A percentile compares a stretch with the other conserved stretches of the same genome.
Conservation (phyloP, 2,797 vertebrate genomes). For the Intellagama lesueurii region DNA sequence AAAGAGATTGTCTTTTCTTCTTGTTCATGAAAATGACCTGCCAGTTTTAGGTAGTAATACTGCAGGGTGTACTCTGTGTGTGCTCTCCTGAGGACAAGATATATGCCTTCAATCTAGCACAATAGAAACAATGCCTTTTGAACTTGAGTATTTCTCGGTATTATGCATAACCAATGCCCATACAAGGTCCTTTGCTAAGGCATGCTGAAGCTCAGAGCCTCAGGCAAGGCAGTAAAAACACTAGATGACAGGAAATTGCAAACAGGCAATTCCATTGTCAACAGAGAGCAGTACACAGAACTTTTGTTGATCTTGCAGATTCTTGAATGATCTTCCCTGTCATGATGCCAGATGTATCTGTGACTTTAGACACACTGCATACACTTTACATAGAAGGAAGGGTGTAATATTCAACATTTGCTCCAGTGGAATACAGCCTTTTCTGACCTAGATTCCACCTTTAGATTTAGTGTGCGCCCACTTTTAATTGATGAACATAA, state of each 20-base stretch:
- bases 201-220: not conserved
- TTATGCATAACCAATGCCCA: not conserved
- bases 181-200: not conserved
- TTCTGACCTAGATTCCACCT: not conserved
- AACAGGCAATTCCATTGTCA: not conserved
- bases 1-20: not conserved
- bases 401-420: not conserved
- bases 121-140: not conserved
- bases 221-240: not conserved
- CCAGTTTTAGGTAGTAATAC: not conserved
- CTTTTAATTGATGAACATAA: not conserved
- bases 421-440: not conserved
- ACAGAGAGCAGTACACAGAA: not conserved
- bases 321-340: not conserved
- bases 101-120: not conserved
- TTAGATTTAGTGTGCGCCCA: not conserved
- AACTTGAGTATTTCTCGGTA: not conserved
- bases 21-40: not conserved
- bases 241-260: not conserved
- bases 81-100: not conserved
- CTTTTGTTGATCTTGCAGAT: conserved; percentile 7
- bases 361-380: not conserved
- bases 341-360: not conserved
- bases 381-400: not conserved
- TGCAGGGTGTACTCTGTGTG: not conserved